Evolutionary conservation across 2,888 invertebrate genomes (phyloP).

Genomic region (Drosophila parthenogenetica): DNA sequence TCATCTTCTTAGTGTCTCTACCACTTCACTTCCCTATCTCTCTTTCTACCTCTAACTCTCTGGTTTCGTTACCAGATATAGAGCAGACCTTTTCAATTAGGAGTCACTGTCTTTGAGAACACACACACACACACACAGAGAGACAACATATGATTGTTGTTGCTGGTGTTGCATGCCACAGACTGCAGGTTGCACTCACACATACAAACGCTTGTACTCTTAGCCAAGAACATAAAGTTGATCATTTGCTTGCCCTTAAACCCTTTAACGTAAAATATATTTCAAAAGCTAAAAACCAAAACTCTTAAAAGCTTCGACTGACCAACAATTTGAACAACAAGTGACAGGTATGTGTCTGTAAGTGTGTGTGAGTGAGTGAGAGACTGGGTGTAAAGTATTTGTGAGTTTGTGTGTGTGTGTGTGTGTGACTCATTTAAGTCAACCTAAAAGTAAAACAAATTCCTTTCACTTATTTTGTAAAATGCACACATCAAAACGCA

Average conservation of each 20-base stretch:
- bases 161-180: slow-evolving; percentile 12
- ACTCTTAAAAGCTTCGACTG: slow-evolving; percentile 13
- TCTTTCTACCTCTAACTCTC: neutral
- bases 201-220: neutral
- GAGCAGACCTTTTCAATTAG: slow-evolving; percentile 15
- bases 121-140: neutral
- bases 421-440: slow-evolving; percentile 18
- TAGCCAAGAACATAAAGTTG: slow-evolving; percentile 24
- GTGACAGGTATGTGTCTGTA: neutral
- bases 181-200: slow-evolving; percentile 2
- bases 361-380: neutral
- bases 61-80: neutral
- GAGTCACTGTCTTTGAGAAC: slow-evolving; percentile 7
- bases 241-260: slow-evolving; percentile 24
- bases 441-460: slow-evolving; percentile 41
- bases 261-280: slow-evolving; percentile 16
- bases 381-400: neutral
- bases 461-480: slow-evolving; percentile 41
- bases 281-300: slow-evolving; percentile 13
- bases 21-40: neutral
- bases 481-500: neutral
- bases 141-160: slow-evolving; percentile 10
- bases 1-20: neutral
- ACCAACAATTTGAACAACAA: slow-evolving; percentile 18
- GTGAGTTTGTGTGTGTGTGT: slow-evolving; percentile 4